Evolutionary conservation across 92 coral and sea anemone species (phyloP).

Genomic region (Zoanthus sociatus): DNA sequence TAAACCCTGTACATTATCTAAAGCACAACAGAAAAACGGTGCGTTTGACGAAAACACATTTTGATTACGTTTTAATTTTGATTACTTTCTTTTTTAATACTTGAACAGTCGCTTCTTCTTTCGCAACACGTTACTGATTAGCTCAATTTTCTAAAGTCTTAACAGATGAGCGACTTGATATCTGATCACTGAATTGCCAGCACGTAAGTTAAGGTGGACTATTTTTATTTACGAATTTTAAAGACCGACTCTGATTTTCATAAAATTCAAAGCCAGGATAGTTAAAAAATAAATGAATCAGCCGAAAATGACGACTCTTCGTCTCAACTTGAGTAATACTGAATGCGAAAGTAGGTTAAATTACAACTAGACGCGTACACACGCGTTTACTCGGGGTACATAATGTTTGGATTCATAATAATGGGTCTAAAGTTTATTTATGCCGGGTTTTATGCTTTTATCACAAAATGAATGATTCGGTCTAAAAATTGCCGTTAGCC

Average conservation of each 20-base stretch:
- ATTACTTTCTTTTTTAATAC: conserved; percentile 16
- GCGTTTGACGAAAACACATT: conserved; percentile 28
- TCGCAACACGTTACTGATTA: conserved; percentile 33
- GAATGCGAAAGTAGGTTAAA: conserved; percentile 43
- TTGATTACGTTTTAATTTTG: conserved; percentile 49
- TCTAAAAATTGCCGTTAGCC: background rate
- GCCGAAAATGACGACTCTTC: conserved; percentile 13
- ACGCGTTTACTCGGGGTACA: background rate
- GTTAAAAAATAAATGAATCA: conserved; percentile 14
- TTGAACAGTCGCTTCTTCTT: conserved; percentile 45
- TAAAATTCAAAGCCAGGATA: conserved; percentile 24
- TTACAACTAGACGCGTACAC: conserved; percentile 29
- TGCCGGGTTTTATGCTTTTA: background rate
- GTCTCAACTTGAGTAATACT: conserved; percentile 48
- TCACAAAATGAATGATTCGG: conserved; percentile 20
- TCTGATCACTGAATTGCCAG: conserved; percentile 41
- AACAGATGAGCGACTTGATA: conserved; percentile 45
- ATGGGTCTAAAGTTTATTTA: conserved; percentile 13
- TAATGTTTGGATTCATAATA: conserved; percentile 17
- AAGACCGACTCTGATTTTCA: conserved; percentile 51
- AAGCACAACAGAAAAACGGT: conserved; percentile 44
- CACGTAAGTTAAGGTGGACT: conserved; percentile 51
- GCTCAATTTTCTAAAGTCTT: conserved; percentile 31
- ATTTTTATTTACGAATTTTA: conserved; percentile 42
- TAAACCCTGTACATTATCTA: conserved; percentile 43